A percentile compares a stretch with the other conserved stretches of the same genome.
These are phyloP conservation scores for Meloidogyne chitwoodi DNA, from an alignment of 1,140 invertebrate genomes.

Conservation along the genomic window DNA sequence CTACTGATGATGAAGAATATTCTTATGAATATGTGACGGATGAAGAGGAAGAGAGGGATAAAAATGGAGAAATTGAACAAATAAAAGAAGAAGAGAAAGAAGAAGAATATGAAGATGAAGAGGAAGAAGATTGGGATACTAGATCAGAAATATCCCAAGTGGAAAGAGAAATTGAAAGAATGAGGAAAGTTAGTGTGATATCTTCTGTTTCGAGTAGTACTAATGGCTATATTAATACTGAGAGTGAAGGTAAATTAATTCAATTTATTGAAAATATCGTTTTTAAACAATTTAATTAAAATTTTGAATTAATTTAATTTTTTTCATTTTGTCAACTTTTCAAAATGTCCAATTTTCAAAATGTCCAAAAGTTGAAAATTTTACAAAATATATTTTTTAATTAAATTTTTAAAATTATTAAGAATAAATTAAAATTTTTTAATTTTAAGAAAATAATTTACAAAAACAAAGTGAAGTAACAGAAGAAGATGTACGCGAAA, in stretches of 20 bases:
- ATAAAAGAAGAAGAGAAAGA: slow-evolving; percentile 10
- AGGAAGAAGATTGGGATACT: slow-evolving; percentile 6
- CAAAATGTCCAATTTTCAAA: too few species aligned
- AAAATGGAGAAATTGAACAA: neutral
- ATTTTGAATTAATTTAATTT: too few species aligned
- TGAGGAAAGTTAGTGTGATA: slow-evolving; percentile 3
- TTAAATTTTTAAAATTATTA: too few species aligned
- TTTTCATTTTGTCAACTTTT: too few species aligned
- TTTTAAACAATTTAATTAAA: too few species aligned
- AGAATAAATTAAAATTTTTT: too few species aligned
- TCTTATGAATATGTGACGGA: slow-evolving; percentile 1
- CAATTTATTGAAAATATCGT: neutral
- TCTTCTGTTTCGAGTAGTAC: neutral
- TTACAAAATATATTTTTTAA: too few species aligned
- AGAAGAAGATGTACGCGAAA: neutral
- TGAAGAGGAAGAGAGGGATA: neutral
- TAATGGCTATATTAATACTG: neutral
- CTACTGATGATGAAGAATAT: slow-evolving; percentile 7
- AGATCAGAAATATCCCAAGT: slow-evolving; percentile 13
- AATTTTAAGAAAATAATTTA: too few species aligned
- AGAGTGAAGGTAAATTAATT: neutral
- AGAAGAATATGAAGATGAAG: neutral
- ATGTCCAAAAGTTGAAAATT: too few species aligned
- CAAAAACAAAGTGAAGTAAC: slow-evolving; percentile 17
- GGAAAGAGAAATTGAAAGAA: slow-evolving; percentile 14